Conservation (phyloP, 2,797 vertebrate species). For the Acropternis orthonyx region DNA sequence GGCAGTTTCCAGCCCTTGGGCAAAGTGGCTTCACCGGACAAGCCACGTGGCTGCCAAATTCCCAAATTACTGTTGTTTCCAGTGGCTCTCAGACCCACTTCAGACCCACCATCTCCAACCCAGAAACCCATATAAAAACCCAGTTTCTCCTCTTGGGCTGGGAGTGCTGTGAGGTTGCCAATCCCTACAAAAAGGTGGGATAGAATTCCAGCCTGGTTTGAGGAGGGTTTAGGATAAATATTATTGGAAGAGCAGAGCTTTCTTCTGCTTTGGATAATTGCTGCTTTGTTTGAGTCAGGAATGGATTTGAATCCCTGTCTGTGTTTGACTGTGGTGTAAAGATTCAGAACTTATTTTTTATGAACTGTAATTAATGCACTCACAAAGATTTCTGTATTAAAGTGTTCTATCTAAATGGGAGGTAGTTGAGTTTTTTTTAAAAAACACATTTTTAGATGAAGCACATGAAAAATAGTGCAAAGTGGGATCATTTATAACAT, state of each 20-base stretch:
- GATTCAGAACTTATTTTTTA: background rate
- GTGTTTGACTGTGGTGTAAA: background rate
- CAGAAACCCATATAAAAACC: background rate
- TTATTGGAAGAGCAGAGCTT: background rate
- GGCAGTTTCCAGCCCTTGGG: background rate
- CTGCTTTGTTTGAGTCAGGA: background rate
- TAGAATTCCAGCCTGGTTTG: background rate
- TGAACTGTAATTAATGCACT: background rate
- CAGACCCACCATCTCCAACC: rapidly evolving
- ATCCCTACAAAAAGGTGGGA: background rate
- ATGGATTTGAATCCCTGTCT: background rate
- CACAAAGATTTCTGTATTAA: slow-evolving; percentile 26
- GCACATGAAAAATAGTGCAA: rapidly evolving
- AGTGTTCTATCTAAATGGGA: background rate
- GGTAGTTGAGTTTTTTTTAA: background rate
- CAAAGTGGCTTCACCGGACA: background rate
- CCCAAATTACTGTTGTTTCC: background rate
- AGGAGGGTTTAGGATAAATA: background rate
- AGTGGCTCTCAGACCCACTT: background rate
- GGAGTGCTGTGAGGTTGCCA: background rate
- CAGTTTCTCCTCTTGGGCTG: background rate
- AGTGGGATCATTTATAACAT: background rate
- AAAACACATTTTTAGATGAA: background rate
- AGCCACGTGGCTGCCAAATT: background rate
- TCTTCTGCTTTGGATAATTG: background rate